phyloP scores from a whole-genome alignment of 2,797 vertebrate genomes.

The Sparidentex hasta region DNA sequence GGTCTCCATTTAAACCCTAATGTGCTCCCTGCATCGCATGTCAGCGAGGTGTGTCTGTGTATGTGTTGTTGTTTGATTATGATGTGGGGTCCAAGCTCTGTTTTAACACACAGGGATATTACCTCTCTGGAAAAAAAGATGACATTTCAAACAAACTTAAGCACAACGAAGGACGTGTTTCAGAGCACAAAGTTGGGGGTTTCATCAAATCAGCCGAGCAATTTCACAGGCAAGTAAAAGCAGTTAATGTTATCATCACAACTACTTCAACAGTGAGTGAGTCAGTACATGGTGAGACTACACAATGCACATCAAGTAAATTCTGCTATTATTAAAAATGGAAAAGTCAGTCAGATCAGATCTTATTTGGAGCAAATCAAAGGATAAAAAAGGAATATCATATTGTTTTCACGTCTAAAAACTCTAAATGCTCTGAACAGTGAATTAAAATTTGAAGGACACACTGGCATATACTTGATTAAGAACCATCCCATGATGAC shows the following conservation, averaged over 20 bases:
- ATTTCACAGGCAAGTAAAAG: neutral
- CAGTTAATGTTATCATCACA: neutral
- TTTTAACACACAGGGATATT: conserved; percentile 30
- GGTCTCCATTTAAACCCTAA: conserved; percentile 79
- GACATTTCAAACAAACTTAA: conserved; percentile 3
- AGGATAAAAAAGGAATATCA: neutral
- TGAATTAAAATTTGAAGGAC: neutral
- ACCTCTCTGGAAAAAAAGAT: conserved; percentile 15
- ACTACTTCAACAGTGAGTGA: neutral
- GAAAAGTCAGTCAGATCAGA: neutral
- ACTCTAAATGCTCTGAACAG: neutral
- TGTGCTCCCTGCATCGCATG: conserved; percentile 44
- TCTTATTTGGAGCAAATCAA: neutral
- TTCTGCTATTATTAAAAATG: neutral
- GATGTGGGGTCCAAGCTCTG: conserved; percentile 6
- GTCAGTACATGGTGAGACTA: neutral
- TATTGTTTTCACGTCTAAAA: neutral
- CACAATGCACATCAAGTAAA: neutral
- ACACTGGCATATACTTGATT: too few relatives aligned
- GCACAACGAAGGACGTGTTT: neutral
- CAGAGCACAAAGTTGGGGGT: conserved; percentile 10
- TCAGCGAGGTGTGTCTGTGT: conserved; percentile 47
- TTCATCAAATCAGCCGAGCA: neutral
- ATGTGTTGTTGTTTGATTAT: conserved; percentile 24
- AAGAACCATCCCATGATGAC: neutral